Evolutionary conservation across 2,888 invertebrate species (phyloP), one percentile per base, ranked within the genome.

Genomic region (Drosophila melanosoma): DNA sequence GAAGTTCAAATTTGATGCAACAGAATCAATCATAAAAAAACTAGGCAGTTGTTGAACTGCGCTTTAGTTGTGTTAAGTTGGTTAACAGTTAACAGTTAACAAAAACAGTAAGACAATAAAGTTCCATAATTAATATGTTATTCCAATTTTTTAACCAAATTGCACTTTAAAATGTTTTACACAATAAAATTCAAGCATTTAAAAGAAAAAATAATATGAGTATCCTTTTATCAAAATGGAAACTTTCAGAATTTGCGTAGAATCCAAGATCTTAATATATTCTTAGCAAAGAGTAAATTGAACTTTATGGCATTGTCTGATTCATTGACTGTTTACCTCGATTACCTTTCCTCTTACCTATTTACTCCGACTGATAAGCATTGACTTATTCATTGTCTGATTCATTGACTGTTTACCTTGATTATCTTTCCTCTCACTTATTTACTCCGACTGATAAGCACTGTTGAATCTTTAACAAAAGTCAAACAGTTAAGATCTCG

Each of bases 1-100:
- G 79, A 79, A 79, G 63, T 32, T 57, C 32, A 58, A 20, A 38
- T 32, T 42, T n/a, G 17, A 35, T 38, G 53, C 15, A 11, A 12
- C 6, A 20, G 17, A 35, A 29, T 17, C 20, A 32, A 32, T 12
- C 29, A 40, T 67, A 26, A 26, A 7, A 3, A 35, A 38, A 29
- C 23, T 29, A 23, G 1, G 40, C 15, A 38, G 12, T 23, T 45
- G 15, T 15, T 23, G 15, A 20, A 3, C 42, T 42, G n/a, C n/a
- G 11, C 11, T 42, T 5, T n/a, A n/a, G n/a, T 40, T 42, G n/a
- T 42, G 42, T 29, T 29, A 29, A 29, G 6, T 29, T 29, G 29
- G 29, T 26, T 4, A 26, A 26, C 26, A 26, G 29, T 29, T 29
- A 29, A 29, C 6, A 29, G 29, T 29, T 29, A 29, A 29, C 23